These are phyloP conservation scores for Xiphophorus hellerii DNA, from an alignment of 2,113 vertebrate genomes.

Conservation along the genomic window DNA sequence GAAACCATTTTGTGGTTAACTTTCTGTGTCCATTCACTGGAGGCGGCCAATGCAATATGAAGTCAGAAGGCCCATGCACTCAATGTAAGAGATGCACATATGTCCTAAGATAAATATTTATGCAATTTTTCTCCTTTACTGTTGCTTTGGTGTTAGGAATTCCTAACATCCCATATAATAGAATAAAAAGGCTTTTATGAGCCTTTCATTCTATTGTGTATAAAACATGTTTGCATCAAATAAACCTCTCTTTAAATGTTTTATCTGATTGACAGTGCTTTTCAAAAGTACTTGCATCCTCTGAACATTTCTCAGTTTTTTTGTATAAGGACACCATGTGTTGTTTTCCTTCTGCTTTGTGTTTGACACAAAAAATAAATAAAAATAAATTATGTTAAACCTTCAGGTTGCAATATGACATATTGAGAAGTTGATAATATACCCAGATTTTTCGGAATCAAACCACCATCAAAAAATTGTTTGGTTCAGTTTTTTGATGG, in stretches of 20 bases:
- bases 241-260: not conserved
- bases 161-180: not conserved
- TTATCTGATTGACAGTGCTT: too few species aligned
- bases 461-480: too few species aligned
- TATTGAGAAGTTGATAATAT: too few species aligned
- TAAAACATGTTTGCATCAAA: not conserved
- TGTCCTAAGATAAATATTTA: not conserved
- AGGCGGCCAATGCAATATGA: not conserved
- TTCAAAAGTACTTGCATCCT: too few species aligned
- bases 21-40: constrained; percentile 9
- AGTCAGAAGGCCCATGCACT: not conserved
- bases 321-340: too few species aligned
- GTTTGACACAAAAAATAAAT: too few species aligned
- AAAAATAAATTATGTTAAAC: too few species aligned
- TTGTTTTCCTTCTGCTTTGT: too few species aligned
- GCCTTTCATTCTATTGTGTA: not conserved
- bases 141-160: not conserved
- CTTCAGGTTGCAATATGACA: too few species aligned
- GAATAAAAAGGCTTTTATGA: not conserved
- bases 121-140: not conserved
- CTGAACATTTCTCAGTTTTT: too few species aligned
- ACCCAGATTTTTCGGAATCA: too few species aligned
- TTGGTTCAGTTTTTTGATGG: too few species aligned
- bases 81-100: not conserved
- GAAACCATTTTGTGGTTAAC: constrained; percentile 21